Evolutionary conservation across 2,113 vertebrate species (phyloP).

Genomic region (Lophochroa leadbeateri): DNA sequence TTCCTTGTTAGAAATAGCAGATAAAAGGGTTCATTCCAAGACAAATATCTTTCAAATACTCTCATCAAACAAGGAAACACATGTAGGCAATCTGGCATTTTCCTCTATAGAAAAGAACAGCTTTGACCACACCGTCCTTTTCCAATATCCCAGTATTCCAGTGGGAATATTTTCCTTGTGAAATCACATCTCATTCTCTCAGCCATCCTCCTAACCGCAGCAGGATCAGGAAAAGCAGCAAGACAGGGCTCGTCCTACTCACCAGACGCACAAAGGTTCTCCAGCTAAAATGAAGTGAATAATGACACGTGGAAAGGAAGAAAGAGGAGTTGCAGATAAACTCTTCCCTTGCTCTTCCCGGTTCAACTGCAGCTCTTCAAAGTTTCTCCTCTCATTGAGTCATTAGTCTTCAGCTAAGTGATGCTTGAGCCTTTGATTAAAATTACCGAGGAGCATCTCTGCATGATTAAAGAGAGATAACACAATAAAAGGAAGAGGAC

Average conservation of each 20-base stretch:
- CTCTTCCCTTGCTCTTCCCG: not conserved
- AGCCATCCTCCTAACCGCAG: not conserved
- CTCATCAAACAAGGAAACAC: not conserved
- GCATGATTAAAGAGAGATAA: constrained; percentile 67
- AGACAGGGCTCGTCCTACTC: not conserved
- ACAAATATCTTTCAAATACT: not conserved
- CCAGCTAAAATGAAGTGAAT: not conserved
- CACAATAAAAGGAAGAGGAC: constrained; percentile 53
- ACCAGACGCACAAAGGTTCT: not conserved
- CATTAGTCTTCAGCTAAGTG: constrained; percentile 59
- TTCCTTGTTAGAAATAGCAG: not conserved
- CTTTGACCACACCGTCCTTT: not conserved
- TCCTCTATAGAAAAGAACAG: not conserved
- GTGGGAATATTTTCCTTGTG: not conserved
- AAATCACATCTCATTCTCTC: not conserved
- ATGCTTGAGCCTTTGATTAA: constrained; percentile 72
- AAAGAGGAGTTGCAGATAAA: not conserved
- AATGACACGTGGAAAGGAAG: not conserved
- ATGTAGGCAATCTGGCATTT: not conserved
- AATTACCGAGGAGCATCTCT: constrained; percentile 48
- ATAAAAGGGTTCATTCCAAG: not conserved
- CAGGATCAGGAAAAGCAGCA: not conserved
- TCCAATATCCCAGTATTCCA: not conserved
- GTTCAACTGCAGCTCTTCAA: constrained; percentile 49
- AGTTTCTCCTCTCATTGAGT: constrained; percentile 47